Evolutionary conservation across 2,888 invertebrate species (phyloP).

Genomic region (Synergus umbraculus): DNA sequence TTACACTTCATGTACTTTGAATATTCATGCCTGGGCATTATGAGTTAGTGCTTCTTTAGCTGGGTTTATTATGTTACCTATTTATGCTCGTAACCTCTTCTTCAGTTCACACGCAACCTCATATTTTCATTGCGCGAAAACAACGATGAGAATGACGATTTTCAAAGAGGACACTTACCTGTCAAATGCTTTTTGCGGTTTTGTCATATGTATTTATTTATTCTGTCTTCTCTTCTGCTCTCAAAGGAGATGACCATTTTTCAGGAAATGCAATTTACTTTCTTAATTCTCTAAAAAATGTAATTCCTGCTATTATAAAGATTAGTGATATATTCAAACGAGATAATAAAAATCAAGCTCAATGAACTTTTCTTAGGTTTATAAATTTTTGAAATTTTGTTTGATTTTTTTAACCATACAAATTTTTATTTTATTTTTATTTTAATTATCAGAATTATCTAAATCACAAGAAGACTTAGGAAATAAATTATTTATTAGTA

Average conservation of each 20-base stretch:
- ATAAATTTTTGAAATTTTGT: too few relatives aligned
- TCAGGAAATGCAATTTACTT: slow-evolving; percentile 30
- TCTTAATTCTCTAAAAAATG: slow-evolving; percentile 1
- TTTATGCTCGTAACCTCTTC: slow-evolving; percentile 61
- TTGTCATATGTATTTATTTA: slow-evolving; percentile 26
- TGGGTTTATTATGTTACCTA: slow-evolving; percentile 60
- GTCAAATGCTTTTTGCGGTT: slow-evolving; percentile 37
- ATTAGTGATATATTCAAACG: too few relatives aligned
- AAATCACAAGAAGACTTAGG: too few relatives aligned
- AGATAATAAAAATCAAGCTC: too few relatives aligned
- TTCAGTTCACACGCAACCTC: slow-evolving; percentile 58
- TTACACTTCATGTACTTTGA: slow-evolving; percentile 61
- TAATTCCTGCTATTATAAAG: background rate
- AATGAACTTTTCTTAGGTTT: background rate
- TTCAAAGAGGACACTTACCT: slow-evolving; percentile 28
- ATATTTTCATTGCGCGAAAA: slow-evolving; percentile 48
- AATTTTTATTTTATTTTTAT: too few relatives aligned
- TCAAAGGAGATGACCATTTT: slow-evolving; percentile 15
- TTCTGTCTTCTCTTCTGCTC: slow-evolving; percentile 8
- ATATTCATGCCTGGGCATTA: slow-evolving; percentile 61
- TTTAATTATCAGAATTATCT: too few relatives aligned
- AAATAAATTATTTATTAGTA: background rate
- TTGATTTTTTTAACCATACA: too few relatives aligned
- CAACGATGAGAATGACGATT: slow-evolving; percentile 33
- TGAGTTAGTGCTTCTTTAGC: slow-evolving; percentile 58